phyloP scores from a whole-genome alignment of 2,888 invertebrate species.

The Gortyna flavago region DNA sequence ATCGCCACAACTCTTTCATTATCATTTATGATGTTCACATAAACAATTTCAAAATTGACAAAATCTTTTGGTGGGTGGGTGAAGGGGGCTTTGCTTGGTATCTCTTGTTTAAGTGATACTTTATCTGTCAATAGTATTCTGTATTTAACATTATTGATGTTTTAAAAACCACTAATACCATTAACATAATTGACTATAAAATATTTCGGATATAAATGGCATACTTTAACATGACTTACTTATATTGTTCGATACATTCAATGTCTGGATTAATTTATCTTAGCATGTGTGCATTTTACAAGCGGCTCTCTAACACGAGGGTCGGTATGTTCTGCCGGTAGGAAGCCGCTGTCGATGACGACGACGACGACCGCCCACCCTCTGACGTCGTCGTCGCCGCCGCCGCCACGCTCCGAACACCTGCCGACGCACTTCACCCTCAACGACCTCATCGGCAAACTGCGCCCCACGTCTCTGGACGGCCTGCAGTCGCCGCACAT shows the following conservation, averaged over 20 bases:
- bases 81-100: conserved; percentile 91
- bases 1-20: conserved; percentile 48
- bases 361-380: conserved; percentile 90
- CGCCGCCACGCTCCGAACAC: conserved; percentile 89
- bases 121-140: conserved; percentile 49
- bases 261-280: conserved; percentile 4
- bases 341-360: conserved; percentile 90
- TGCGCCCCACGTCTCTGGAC: conserved; percentile 88
- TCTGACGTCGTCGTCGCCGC: conserved; percentile 89
- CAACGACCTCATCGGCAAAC: conserved; percentile 90
- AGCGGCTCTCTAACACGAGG: conserved; percentile 83
- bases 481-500: conserved; percentile 87
- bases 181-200: conserved; percentile 25
- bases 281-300: conserved; percentile 53
- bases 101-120: conserved; percentile 81
- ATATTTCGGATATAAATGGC: not conserved
- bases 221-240: conserved; percentile 15
- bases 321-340: conserved; percentile 80
- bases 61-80: conserved; percentile 90
- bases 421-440: conserved; percentile 89
- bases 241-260: conserved; percentile 9
- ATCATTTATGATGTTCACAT: conserved; percentile 44
- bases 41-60: conserved; percentile 78
- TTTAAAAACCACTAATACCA: conserved; percentile 53
- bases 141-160: conserved; percentile 40